Evolutionary conservation across 2,797 vertebrate genomes (phyloP).

Genomic region (Corythornis leucogaster): DNA sequence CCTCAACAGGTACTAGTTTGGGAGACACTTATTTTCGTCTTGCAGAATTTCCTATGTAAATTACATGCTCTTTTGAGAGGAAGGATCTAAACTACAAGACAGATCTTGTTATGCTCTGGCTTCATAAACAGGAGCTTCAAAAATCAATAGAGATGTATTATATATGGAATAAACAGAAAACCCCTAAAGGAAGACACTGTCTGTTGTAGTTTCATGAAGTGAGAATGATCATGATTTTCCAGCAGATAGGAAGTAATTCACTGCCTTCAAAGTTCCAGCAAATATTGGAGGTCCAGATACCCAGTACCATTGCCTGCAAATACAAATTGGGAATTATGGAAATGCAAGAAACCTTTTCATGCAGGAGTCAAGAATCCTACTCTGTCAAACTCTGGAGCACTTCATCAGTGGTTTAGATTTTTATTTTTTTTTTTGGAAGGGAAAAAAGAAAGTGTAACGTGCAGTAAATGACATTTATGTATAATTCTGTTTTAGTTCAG

Average conservation of each 20-base stretch:
- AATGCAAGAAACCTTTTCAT: neutral
- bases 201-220: neutral
- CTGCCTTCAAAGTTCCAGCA: constrained; percentile 7
- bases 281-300: constrained; percentile 2
- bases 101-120: constrained; percentile 9
- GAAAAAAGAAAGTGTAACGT: neutral
- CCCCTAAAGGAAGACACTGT: neutral
- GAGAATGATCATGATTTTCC: constrained; percentile 5
- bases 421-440: neutral
- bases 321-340: constrained; percentile 15
- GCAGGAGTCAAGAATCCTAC: neutral
- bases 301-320: neutral
- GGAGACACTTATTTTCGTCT: neutral
- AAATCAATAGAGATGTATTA: constrained; percentile 47
- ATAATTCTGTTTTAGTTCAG: neutral
- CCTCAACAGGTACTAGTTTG: neutral
- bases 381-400: neutral
- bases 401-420: neutral
- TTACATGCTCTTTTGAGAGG: neutral
- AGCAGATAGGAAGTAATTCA: constrained; percentile 24
- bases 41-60: neutral
- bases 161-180: neutral
- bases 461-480: constrained; percentile 34
- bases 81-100: constrained; percentile 16
- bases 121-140: constrained; percentile 4